Base-by-base conservation (phyloP, 2,113 vertebrate genomes). In the Melospiza melodia region DNA sequence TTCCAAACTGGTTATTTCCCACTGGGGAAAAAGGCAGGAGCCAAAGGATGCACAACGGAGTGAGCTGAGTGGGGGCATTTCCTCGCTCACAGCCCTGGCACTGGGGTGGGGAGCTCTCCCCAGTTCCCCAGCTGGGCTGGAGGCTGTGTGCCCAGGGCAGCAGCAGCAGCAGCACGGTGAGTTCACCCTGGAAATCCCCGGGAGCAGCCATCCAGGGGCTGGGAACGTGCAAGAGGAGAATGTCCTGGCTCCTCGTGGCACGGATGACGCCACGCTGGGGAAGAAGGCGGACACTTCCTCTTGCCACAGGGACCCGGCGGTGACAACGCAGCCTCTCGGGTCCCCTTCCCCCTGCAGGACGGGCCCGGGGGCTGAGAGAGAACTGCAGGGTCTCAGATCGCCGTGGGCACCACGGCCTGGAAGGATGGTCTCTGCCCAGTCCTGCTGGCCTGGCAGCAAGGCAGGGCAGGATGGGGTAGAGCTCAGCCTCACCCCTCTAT, bases 201-300 rank as follows among this genome's bases (percentile, higher is more conserved):
- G 57, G 33, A 84, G 28, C 8, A 39, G 24, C 66, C 48, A 12
- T 12, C 20, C 59, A 25, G 52, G 52, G 67, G 11, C 11, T 1
- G 2, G 65, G 65, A 9, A 1, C 4, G 9, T 0, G 5, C 37
- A 28, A 41, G 46, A 76, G 85, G 58, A 35, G 16, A 89, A 57
- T 3, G 21, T 44, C 87, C 90, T 14, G 4, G 73, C 84, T 84
- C 21, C 55, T 30, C 0, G 1, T 4, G 6, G 54, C 1, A 39
- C 39, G 68, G 58, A 22, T 86, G 91, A 87, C 63, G 57, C 86
- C 33, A 11, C 0, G 3, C 69, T 46, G 58, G 83, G 79, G 86
- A 80, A 73, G 76, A 86, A 62, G 87, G 78, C 74, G 15, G 84
- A 66, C 48, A 57, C 90, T 96, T 96, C 96, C 95, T 94, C 84